Conservation (phyloP, 1,140 invertebrate genomes). For the Pentalonia nigronervosa region DNA sequence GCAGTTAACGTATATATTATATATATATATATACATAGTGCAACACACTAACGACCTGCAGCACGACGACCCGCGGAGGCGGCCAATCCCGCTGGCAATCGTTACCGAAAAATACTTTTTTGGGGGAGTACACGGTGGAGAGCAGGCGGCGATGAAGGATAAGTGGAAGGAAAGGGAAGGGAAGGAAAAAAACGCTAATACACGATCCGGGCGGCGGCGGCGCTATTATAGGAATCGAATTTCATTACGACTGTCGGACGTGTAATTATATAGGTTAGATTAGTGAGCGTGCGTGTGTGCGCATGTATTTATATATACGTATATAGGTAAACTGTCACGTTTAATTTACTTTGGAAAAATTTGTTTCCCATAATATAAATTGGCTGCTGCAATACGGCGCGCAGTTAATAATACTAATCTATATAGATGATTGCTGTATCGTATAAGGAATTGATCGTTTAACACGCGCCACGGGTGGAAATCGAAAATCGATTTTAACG, state of each 20-base stretch:
- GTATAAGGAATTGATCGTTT: not conserved
- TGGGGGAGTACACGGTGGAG: not conserved
- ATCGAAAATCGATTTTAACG: not conserved
- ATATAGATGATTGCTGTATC: not conserved
- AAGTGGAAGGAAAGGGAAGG: too few species aligned
- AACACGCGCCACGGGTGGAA: not conserved
- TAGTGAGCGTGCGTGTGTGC: not conserved
- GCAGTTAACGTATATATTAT: not conserved
- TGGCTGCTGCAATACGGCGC: not conserved
- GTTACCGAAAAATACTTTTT: conserved; percentile 3
- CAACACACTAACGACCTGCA: not conserved
- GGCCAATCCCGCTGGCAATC: not conserved
- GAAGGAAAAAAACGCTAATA: not conserved
- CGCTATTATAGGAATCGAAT: not conserved
- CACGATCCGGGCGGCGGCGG: not conserved
- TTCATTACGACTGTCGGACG: conserved; percentile 4
- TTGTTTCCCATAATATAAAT: not conserved
- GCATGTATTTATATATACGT: not conserved
- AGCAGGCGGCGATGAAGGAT: too few species aligned
- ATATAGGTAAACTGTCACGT: not conserved
- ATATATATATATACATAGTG: not conserved
- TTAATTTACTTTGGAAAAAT: conserved; percentile 14
- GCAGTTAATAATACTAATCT: conserved; percentile 10
- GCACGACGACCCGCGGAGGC: not conserved
- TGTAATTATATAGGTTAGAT: conserved; percentile 1